These are phyloP conservation scores for Urosaurus nigricauda DNA, from an alignment of 2,797 vertebrate genomes.

Conservation along the genomic window DNA sequence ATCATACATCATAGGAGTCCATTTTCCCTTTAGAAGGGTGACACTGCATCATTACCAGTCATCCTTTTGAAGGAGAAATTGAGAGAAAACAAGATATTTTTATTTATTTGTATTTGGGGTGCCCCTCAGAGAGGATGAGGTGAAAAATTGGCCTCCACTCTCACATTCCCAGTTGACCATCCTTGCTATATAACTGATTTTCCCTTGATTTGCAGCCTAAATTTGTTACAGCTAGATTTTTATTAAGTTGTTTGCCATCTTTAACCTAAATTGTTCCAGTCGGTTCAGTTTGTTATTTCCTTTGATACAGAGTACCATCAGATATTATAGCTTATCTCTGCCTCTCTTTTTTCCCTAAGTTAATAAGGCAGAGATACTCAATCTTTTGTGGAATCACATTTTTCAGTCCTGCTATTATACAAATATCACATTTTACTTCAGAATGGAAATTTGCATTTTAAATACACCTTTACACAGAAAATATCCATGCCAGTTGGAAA, in stretches of 20 bases:
- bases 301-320: neutral
- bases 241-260: neutral
- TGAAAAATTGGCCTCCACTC: no score
- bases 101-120: no score
- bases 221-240: neutral
- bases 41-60: no score
- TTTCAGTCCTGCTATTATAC: no score
- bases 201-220: neutral
- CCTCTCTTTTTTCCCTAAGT: neutral
- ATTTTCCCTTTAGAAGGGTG: no score
- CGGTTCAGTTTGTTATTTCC: neutral
- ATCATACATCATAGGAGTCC: no score
- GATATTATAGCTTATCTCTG: neutral
- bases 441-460: neutral
- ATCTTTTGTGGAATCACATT: neutral
- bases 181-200: neutral
- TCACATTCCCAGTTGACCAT: no score
- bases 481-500: neutral
- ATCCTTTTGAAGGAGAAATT: no score
- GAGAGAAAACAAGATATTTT: no score
- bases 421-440: neutral
- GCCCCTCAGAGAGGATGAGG: no score
- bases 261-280: neutral
- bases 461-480: neutral
- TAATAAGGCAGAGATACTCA: neutral